These are phyloP conservation scores for Chloroceryle inda DNA, from an alignment of 2,797 vertebrate genomes.

Conservation along the genomic window DNA sequence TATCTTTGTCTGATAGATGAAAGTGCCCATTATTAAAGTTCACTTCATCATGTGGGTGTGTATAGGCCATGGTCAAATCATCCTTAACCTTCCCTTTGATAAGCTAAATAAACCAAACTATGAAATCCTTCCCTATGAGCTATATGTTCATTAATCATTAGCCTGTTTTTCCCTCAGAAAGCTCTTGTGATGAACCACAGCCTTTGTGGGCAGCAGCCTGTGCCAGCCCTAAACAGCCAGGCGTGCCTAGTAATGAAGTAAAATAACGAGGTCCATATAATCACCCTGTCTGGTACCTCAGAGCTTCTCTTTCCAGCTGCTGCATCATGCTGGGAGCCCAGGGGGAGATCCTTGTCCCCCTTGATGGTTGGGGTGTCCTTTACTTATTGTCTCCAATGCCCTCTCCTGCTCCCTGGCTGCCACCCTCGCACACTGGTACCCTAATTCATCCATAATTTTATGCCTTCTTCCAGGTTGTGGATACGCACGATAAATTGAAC, in stretches of 20 bases:
- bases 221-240: not conserved
- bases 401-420: not conserved
- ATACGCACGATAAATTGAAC: too few relatives aligned
- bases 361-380: not conserved
- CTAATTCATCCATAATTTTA: not conserved
- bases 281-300: not conserved
- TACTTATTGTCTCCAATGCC: not conserved
- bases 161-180: conserved; percentile 18
- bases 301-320: not conserved
- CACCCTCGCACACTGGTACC: fast-evolving
- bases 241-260: not conserved
- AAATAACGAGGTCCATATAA: fast-evolving
- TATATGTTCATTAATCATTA: conserved; percentile 11
- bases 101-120: conserved; percentile 54
- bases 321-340: not conserved
- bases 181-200: not conserved
- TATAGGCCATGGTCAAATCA: conserved; percentile 52
- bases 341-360: not conserved
- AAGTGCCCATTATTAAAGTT: conserved; percentile 54
- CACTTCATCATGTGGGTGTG: conserved; percentile 52
- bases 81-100: conserved; percentile 62
- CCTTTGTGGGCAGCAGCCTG: not conserved
- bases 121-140: not conserved
- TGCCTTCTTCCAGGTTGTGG: not conserved
- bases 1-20: conserved; percentile 54